Base-by-base conservation (phyloP, 2,113 vertebrate genomes). In the Cyprinodon brontotheroides region DNA sequence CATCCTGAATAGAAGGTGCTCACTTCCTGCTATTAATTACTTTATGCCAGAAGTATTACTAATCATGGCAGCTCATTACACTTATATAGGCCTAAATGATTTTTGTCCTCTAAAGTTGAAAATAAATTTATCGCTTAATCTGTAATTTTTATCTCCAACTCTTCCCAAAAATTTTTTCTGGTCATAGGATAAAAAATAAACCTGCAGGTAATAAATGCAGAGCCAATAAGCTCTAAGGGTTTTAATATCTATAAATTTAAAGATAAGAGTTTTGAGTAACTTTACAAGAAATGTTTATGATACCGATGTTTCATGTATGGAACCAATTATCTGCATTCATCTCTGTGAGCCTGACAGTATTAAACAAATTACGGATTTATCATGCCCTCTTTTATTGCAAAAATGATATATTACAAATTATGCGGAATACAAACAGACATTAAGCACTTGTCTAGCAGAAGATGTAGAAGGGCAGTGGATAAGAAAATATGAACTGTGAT, bases 391-490 rank as follows among this genome's bases (percentile, higher is more conserved):
- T 53, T 53, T 53, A 14, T 17, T 20, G 50, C 17, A n/a, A 20
- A 53, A 53, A 53, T 17, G n/a, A n/a, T 2, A 53, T 53, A 57
- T 53, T 37, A 15, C 72, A 41, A 63, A 69, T 10, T 70, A 38
- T 8, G 73, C 43, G 37, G 36, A 63, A 11, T 48, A 48, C 53
- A 73, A 41, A 38, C 29, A 68, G 15, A 11, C 47, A n/a, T 22
- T 13, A 4, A 45, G 4, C 37, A 15, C 43, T 43, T 14, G 65
- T 77, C 4, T 65, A 68, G 13, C 65, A 39, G 68, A 38, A 64
- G 47, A 62, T 62, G 61, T 70, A 74, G 72, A 68, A 65, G 82
- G 29, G 12, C 17, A 59, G 68, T 71, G 62, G 14, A 68, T 67
- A 81, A 80, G 29, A 29, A 29, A 29, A 29, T 29, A 29, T 29